Evolutionary conservation across 2,888 invertebrate species (phyloP).

Genomic region (Tiliacea citrago): DNA sequence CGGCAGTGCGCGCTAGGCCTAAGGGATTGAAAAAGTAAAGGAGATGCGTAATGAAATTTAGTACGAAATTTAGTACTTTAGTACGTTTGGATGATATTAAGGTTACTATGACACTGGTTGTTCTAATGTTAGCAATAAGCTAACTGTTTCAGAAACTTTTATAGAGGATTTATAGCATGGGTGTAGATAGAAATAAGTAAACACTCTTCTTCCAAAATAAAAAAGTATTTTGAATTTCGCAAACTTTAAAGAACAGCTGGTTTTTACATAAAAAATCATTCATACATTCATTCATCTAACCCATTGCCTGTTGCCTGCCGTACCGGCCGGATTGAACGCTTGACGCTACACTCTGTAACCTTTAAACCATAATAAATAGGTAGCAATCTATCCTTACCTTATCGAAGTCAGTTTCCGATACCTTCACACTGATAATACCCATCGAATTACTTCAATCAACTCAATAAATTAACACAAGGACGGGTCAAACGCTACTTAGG

Average conservation of each 20-base stretch:
- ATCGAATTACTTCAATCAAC: slow-evolving; percentile 16
- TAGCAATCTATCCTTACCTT: slow-evolving; percentile 6
- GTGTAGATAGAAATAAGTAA: not conserved
- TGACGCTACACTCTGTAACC: not conserved
- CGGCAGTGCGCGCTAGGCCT: too few relatives aligned
- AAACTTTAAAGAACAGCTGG: not conserved
- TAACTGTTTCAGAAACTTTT: too few relatives aligned
- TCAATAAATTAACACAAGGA: slow-evolving; percentile 67
- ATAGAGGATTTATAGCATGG: too few relatives aligned
- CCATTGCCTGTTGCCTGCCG: not conserved
- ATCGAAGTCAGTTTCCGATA: slow-evolving; percentile 5
- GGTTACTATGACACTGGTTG: too few relatives aligned
- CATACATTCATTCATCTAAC: slow-evolving; percentile 16
- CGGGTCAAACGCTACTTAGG: slow-evolving; percentile 42
- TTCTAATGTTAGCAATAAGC: too few relatives aligned
- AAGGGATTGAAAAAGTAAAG: too few relatives aligned
- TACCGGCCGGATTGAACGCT: not conserved
- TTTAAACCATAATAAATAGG: too few relatives aligned
- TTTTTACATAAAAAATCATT: not conserved
- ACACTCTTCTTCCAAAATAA: not conserved
- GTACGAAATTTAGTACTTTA: too few relatives aligned
- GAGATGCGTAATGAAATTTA: too few relatives aligned
- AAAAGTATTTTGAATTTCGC: slow-evolving; percentile 1
- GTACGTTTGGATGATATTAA: too few relatives aligned
- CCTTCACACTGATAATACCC: slow-evolving; percentile 2